These are phyloP conservation scores for Drosophila falleni DNA, from an alignment of 2,888 invertebrate species.

Conservation along the genomic window DNA sequence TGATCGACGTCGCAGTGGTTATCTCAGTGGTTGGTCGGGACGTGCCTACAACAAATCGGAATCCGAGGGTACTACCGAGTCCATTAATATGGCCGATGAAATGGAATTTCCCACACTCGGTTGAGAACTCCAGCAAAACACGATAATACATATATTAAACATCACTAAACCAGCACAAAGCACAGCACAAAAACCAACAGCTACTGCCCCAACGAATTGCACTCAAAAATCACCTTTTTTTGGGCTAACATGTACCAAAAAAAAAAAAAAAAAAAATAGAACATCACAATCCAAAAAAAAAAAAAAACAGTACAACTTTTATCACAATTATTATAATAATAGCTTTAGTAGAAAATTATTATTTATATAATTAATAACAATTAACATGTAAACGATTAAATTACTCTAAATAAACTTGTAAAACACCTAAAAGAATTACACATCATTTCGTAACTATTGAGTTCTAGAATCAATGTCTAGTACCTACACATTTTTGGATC, in stretches of 20 bases:
- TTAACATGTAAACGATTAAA: background rate
- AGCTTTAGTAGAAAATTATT: background rate
- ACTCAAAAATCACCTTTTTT: background rate
- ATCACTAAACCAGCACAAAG: background rate
- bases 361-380: background rate
- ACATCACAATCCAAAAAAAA: background rate
- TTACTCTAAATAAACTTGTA: background rate
- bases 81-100: conserved; percentile 40
- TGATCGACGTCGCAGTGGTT: conserved; percentile 22
- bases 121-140: background rate
- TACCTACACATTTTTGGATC: too few relatives aligned
- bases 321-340: background rate
- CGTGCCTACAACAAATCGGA: conserved; percentile 4
- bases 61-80: background rate
- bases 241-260: background rate
- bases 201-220: background rate
- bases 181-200: background rate
- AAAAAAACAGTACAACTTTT: background rate
- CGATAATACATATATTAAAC: background rate
- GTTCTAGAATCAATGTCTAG: background rate
- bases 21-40: background rate
- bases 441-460: background rate
- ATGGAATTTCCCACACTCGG: conserved; percentile 43
- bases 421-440: background rate
- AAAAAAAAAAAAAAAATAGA: background rate